Evolutionary conservation across 1,140 invertebrate genomes (phyloP).

Genomic region (Microvelia longipes): DNA sequence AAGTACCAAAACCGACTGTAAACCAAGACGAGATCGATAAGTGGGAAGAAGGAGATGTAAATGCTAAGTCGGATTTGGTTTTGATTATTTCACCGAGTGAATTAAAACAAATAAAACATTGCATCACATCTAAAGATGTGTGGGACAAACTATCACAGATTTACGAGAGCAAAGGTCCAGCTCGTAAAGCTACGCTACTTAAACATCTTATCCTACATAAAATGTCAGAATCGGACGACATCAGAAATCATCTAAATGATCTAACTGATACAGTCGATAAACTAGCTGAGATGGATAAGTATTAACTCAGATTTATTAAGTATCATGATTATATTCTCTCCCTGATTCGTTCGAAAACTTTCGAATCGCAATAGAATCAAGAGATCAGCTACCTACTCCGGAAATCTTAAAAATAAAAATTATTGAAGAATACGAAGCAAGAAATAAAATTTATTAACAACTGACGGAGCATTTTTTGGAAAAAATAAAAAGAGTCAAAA

Average conservation of each 20-base stretch:
- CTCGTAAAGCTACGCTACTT: constrained; percentile 20
- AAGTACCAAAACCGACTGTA: not conserved
- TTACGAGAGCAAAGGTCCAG: constrained; percentile 19
- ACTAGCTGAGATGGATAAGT: constrained; percentile 18
- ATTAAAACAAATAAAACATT: not conserved
- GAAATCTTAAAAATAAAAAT: constrained; percentile 26
- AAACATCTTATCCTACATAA: constrained; percentile 21
- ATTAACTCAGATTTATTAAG: constrained; percentile 18
- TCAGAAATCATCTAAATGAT: constrained; percentile 19
- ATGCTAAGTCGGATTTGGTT: not conserved
- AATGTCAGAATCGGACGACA: constrained; percentile 19
- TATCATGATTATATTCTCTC: not conserved
- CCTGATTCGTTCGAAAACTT: not conserved
- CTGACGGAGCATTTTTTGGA: not conserved
- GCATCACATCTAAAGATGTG: not conserved
- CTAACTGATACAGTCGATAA: constrained; percentile 23
- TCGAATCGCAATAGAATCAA: not conserved
- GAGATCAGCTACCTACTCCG: constrained; percentile 21
- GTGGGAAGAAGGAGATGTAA: not conserved
- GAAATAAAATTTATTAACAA: not conserved
- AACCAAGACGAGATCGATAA: not conserved
- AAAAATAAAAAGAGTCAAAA: not conserved
- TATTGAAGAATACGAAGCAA: constrained; percentile 15
- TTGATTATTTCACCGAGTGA: constrained; percentile 2
- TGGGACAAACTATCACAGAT: constrained; percentile 9